These are phyloP conservation scores for Sycophila texana DNA, from an alignment of 2,888 invertebrate genomes.

Conservation along the genomic window DNA sequence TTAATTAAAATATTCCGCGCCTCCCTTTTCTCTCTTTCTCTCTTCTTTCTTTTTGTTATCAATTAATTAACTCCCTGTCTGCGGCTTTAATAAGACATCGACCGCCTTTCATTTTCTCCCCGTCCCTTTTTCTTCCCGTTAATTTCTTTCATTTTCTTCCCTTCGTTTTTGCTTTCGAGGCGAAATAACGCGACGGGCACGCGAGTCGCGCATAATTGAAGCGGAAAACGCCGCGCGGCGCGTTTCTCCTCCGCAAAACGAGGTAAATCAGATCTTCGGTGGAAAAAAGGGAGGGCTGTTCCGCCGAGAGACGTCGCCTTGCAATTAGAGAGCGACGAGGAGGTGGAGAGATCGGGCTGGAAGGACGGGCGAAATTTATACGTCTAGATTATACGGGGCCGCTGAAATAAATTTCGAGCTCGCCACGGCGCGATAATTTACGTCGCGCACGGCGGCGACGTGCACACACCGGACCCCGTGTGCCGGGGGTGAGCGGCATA, in stretches of 20 bases:
- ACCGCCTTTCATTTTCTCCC: neutral
- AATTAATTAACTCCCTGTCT: slow-evolving; percentile 43
- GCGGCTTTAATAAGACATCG: slow-evolving; percentile 29
- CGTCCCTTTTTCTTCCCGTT: neutral
- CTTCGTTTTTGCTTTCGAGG: neutral
- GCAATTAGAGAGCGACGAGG: neutral
- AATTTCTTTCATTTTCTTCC: neutral
- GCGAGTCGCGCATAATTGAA: slow-evolving; percentile 12
- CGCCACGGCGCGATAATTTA: slow-evolving; percentile 55
- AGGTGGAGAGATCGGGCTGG: neutral
- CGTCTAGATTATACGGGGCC: slow-evolving; percentile 67
- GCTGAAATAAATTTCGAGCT: slow-evolving; percentile 71
- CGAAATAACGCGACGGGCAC: neutral
- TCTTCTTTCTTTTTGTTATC: slow-evolving; percentile 21
- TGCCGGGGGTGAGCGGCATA: slow-evolving; percentile 4
- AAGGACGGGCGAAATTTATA: slow-evolving; percentile 64
- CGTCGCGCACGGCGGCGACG: slow-evolving; percentile 15
- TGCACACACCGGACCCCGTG: neutral
- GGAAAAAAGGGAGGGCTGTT: neutral
- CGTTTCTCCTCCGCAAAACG: neutral
- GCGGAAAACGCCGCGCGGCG: slow-evolving; percentile 13
- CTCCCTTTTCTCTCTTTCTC: neutral
- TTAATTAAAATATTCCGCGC: slow-evolving; percentile 45
- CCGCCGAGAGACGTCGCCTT: neutral
- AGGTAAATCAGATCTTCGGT: neutral